A percentile compares a stretch with the other conserved stretches of the same genome.
phyloP scores from a whole-genome alignment of 2,888 invertebrate genomes.

The Lypha dubia region DNA sequence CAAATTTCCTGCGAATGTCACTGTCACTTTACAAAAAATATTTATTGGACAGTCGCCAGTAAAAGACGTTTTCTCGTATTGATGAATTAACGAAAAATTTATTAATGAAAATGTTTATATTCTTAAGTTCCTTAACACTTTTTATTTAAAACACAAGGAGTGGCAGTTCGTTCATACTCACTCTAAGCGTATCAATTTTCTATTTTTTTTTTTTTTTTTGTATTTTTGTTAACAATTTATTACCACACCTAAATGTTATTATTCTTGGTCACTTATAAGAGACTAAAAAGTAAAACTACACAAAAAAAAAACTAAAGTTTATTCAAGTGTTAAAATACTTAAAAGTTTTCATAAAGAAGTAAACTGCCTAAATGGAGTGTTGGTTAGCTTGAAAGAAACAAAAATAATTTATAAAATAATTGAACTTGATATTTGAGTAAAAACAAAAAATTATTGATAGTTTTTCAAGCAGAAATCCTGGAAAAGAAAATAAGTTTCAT shows the following conservation, averaged over 20 bases:
- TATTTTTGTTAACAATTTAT: too few species aligned
- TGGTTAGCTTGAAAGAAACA: background rate
- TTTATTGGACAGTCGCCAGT: background rate
- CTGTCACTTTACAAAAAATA: background rate
- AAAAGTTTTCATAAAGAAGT: constrained; percentile 7
- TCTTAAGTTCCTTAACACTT: background rate
- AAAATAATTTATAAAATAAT: constrained; percentile 36
- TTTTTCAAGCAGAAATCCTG: constrained; percentile 55
- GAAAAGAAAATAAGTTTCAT: background rate
- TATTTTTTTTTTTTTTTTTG: too few species aligned
- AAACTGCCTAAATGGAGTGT: background rate
- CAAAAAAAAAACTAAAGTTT: constrained; percentile 36
- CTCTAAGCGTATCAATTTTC: background rate
- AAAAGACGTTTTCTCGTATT: background rate
- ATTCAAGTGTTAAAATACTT: constrained; percentile 53
- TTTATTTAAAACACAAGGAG: constrained; percentile 6
- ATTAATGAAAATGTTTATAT: constrained; percentile 22
- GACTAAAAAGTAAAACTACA: background rate
- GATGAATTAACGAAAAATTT: constrained; percentile 16
- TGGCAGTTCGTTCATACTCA: background rate
- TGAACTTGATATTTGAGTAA: constrained; percentile 26
- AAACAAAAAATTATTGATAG: background rate
- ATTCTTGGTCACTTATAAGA: constrained; percentile 24
- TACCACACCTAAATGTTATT: constrained; percentile 30
- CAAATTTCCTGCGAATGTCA: background rate